These are phyloP conservation scores for Nesidiocoris tenuis DNA, from an alignment of 2,888 invertebrate genomes.

Conservation along the genomic window DNA sequence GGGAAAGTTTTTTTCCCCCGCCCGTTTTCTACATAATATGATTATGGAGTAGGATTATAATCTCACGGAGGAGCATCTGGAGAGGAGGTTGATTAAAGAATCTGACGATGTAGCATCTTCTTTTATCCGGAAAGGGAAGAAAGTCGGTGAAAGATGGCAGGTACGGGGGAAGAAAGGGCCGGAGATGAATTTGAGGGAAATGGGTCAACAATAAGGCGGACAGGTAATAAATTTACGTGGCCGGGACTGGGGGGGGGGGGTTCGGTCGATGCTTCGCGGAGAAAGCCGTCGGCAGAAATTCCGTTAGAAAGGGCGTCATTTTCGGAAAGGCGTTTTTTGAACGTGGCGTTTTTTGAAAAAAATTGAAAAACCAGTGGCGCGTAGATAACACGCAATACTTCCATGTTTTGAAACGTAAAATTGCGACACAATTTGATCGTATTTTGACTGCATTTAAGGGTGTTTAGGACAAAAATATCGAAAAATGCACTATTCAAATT, in stretches of 20 bases:
- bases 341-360: too few relatives aligned
- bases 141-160: background rate
- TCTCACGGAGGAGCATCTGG: background rate
- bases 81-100: constrained; percentile 17
- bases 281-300: background rate
- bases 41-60: background rate
- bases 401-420: too few relatives aligned
- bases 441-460: too few relatives aligned
- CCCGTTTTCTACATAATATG: background rate
- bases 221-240: constrained; percentile 17
- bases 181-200: constrained; percentile 29
- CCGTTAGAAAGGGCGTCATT: too few relatives aligned
- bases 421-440: too few relatives aligned
- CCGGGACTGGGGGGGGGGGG: background rate
- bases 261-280: background rate
- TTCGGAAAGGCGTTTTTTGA: too few relatives aligned
- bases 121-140: background rate
- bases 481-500: too few relatives aligned
- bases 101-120: background rate
- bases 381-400: too few relatives aligned
- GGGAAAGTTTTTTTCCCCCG: too few relatives aligned
- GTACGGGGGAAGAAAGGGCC: background rate
- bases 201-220: constrained; percentile 32
- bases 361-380: too few relatives aligned
- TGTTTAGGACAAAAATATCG: too few relatives aligned